A percentile compares a stretch with the other conserved stretches of the same genome.
These are phyloP conservation scores for Ranitomeya imitator DNA, from an alignment of 2,113 vertebrate species.

Conservation along the genomic window DNA sequence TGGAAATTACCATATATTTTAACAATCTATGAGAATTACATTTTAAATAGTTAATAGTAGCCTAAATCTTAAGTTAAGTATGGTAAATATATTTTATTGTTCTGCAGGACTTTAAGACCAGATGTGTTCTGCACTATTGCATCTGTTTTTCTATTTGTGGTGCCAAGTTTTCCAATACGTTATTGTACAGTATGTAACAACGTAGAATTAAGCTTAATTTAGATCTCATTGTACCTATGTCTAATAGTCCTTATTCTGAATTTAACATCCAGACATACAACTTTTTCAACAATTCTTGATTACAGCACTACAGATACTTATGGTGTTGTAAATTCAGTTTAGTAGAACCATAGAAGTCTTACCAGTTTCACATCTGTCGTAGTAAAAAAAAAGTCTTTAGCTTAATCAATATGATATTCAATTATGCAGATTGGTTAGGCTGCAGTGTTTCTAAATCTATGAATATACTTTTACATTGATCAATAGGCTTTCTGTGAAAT, in stretches of 20 bases:
- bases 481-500: no score
- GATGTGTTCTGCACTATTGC: background rate
- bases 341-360: background rate
- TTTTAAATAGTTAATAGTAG: background rate
- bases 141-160: background rate
- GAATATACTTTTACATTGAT: no score
- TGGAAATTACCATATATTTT: background rate
- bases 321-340: background rate
- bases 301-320: background rate
- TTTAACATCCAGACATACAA: background rate
- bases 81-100: constrained; percentile 4
- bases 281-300: background rate
- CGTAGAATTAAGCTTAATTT: background rate
- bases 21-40: background rate
- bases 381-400: background rate
- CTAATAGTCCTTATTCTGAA: background rate
- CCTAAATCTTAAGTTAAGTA: background rate
- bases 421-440: no score
- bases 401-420: no score
- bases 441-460: no score
- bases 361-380: background rate
- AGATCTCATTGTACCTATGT: background rate
- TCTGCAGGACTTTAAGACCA: constrained; percentile 9
- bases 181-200: background rate
- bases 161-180: constrained; percentile 14